Conservation (phyloP, 2,888 invertebrate genomes). For the Diplolepis rosae region DNA sequence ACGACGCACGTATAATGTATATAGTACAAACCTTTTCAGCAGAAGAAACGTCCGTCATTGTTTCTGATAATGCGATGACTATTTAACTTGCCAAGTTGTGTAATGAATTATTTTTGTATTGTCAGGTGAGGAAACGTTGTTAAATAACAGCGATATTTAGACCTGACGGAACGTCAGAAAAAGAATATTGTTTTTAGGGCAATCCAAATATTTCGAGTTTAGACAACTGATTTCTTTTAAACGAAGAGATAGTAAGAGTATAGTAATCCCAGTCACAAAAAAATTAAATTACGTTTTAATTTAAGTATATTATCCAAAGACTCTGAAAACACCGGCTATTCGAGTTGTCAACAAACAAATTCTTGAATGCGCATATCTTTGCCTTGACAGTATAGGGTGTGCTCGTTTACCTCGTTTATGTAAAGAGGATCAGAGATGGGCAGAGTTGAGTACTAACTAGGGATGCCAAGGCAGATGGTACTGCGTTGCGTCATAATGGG, state of each 20-base stretch:
- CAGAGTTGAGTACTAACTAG: too few relatives aligned
- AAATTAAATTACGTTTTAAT: background rate
- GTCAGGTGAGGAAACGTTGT: background rate
- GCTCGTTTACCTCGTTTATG: too few relatives aligned
- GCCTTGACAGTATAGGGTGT: too few relatives aligned
- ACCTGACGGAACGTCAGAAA: background rate
- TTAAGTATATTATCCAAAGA: background rate
- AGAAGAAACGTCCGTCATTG: constrained; percentile 1
- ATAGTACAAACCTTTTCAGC: constrained; percentile 2
- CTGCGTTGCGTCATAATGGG: too few relatives aligned
- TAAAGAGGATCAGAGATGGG: too few relatives aligned
- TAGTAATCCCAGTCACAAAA: background rate
- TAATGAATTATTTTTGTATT: background rate
- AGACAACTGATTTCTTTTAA: background rate
- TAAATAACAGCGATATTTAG: background rate
- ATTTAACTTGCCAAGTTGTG: background rate
- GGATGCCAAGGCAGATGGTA: too few relatives aligned
- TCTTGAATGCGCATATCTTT: background rate
- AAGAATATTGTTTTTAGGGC: background rate
- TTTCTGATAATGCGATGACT: background rate
- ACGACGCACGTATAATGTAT: background rate
- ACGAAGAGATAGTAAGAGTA: background rate
- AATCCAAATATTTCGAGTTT: background rate
- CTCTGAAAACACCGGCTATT: background rate
- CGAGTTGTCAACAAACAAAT: background rate